Percentiles rank a stretch among this genome's conserved stretches.
phyloP scores from a whole-genome alignment of 64 coral and sea anemone genomes.

The Montipora foliosa region DNA sequence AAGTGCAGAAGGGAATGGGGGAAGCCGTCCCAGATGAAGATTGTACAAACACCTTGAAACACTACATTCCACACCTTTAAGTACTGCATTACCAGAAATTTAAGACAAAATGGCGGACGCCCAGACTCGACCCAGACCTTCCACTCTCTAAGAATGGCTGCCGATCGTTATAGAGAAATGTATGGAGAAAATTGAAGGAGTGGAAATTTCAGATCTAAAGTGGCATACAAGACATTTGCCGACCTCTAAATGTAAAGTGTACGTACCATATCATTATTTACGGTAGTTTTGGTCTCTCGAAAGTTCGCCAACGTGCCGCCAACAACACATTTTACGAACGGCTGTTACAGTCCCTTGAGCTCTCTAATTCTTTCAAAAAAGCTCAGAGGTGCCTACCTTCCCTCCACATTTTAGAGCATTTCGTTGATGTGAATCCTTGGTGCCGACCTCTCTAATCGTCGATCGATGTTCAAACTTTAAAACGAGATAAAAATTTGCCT shows the following conservation, averaged over 20 bases:
- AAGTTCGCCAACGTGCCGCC: too few species aligned
- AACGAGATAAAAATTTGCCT: neutral
- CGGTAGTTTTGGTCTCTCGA: neutral
- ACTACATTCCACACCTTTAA: constrained; percentile 57
- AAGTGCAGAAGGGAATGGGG: constrained; percentile 39
- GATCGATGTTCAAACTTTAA: neutral
- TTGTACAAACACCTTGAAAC: constrained; percentile 8
- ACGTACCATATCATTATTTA: neutral
- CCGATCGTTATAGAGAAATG: neutral
- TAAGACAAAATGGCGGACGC: neutral
- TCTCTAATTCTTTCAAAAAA: too few species aligned
- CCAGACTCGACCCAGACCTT: neutral
- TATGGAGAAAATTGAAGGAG: too few species aligned
- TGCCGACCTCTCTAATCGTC: neutral
- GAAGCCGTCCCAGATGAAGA: constrained; percentile 17
- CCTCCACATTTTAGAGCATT: neutral
- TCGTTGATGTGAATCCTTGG: neutral
- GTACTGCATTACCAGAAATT: neutral
- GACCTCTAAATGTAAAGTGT: neutral
- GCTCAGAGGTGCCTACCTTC: neutral
- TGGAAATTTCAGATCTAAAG: too few species aligned
- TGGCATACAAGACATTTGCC: too few species aligned
- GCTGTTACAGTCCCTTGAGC: too few species aligned
- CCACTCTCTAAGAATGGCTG: neutral
- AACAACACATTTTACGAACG: too few species aligned